phyloP scores from a whole-genome alignment of 2,888 invertebrate species.

The Trissolcus brochymenae region DNA sequence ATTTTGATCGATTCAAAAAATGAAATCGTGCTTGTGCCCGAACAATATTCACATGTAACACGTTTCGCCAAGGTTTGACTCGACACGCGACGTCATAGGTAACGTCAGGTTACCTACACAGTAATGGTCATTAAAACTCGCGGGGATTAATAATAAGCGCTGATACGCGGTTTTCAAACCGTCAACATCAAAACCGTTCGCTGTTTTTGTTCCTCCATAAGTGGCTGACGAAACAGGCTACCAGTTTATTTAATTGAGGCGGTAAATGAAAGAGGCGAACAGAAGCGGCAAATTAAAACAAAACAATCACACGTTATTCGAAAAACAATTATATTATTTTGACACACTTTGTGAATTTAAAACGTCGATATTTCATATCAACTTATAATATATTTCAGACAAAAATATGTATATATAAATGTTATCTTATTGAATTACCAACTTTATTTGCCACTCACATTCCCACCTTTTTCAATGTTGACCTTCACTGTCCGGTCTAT shows the following conservation, averaged over 20 bases:
- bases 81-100: slow-evolving; percentile 51
- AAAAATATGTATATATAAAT: too few relatives aligned
- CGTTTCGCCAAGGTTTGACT: slow-evolving; percentile 53
- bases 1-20: slow-evolving; percentile 54
- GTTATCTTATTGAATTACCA: too few relatives aligned
- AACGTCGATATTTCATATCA: too few relatives aligned
- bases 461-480: slow-evolving; percentile 62
- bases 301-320: too few relatives aligned
- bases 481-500: slow-evolving; percentile 63
- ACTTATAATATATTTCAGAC: too few relatives aligned
- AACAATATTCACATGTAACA: slow-evolving; percentile 51
- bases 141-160: slow-evolving; percentile 42
- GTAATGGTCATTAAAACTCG: slow-evolving; percentile 47
- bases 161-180: slow-evolving; percentile 33
- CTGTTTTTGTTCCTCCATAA: slow-evolving; percentile 14
- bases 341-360: too few relatives aligned
- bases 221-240: not conserved
- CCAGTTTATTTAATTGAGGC: slow-evolving; percentile 28
- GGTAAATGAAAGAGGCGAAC: not conserved
- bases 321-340: too few relatives aligned
- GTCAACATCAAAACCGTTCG: slow-evolving; percentile 9
- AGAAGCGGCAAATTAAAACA: not conserved
- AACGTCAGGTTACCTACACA: slow-evolving; percentile 25
- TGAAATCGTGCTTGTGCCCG: slow-evolving; percentile 50
- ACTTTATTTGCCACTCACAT: slow-evolving; percentile 20